Conservation (phyloP, 2,113 vertebrate species). For the Numida meleagris region DNA sequence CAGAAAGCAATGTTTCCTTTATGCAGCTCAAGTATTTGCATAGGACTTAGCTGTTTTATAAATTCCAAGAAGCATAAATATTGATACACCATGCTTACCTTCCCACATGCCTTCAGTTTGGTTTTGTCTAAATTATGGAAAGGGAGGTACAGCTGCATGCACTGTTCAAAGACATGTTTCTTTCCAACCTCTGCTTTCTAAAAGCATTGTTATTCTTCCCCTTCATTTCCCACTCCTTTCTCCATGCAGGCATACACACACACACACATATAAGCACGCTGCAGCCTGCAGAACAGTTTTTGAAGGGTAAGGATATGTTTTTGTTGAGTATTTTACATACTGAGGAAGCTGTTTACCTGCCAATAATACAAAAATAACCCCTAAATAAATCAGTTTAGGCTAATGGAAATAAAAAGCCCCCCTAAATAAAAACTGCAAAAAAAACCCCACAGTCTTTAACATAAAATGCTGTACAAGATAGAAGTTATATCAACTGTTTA, state of each 20-base stretch:
- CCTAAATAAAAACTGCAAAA: conserved; percentile 12
- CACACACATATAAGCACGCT: background rate
- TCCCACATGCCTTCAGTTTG: conserved; percentile 24
- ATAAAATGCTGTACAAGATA: background rate
- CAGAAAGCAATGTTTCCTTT: background rate
- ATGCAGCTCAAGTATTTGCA: conserved; percentile 14
- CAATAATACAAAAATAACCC: background rate
- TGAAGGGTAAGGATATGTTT: background rate
- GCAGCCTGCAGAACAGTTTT: background rate
- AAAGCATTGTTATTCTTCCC: conserved; percentile 3
- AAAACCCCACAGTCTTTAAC: background rate
- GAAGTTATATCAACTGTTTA: background rate
- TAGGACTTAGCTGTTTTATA: conserved; percentile 4
- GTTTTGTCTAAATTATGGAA: conserved; percentile 35
- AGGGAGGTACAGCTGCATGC: background rate
- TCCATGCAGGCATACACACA: background rate
- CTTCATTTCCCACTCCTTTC: background rate
- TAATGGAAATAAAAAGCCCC: background rate
- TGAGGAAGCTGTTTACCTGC: background rate
- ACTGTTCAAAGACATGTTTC: conserved; percentile 27
- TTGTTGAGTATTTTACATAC: background rate
- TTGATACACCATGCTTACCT: conserved; percentile 24
- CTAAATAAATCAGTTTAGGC: background rate
- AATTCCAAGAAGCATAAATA: conserved; percentile 46
- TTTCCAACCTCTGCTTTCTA: conserved; percentile 28